phyloP scores from a whole-genome alignment of 1,140 invertebrate genomes.

The Teleopsis dalmanni region DNA sequence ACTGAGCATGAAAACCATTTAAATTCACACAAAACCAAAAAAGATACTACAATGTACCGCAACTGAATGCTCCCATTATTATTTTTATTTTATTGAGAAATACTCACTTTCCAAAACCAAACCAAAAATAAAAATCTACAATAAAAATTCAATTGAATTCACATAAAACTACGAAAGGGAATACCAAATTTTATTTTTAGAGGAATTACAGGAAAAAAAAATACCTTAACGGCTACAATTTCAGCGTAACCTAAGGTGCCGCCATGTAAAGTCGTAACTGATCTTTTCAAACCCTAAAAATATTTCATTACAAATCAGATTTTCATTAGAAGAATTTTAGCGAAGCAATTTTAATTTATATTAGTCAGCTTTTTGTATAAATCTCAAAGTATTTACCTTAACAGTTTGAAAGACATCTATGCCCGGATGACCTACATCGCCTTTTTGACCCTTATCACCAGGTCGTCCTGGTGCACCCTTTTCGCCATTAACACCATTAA shows the following conservation, averaged over 20 bases:
- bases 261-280: conserved; percentile 79
- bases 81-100: too few relatives aligned
- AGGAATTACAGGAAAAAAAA: too few relatives aligned
- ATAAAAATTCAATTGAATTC: too few relatives aligned
- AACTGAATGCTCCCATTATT: too few relatives aligned
- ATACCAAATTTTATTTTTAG: too few relatives aligned
- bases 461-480: conserved; percentile 85
- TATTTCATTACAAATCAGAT: conserved; percentile 11
- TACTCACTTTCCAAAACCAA: too few relatives aligned
- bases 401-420: conserved; percentile 85
- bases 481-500: conserved; percentile 86
- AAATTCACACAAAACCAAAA: too few relatives aligned
- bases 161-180: too few relatives aligned
- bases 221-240: conserved; percentile 92
- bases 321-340: neutral
- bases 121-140: too few relatives aligned
- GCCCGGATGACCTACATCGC: conserved; percentile 76
- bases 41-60: too few relatives aligned
- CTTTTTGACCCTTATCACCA: conserved; percentile 82
- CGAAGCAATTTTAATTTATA: neutral
- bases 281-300: conserved; percentile 78
- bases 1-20: too few relatives aligned
- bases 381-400: conserved; percentile 57
- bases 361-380: neutral
- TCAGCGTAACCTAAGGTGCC: conserved; percentile 83